Conservation (phyloP, 2,113 vertebrate genomes). For the Marcusenius ussheri region DNA sequence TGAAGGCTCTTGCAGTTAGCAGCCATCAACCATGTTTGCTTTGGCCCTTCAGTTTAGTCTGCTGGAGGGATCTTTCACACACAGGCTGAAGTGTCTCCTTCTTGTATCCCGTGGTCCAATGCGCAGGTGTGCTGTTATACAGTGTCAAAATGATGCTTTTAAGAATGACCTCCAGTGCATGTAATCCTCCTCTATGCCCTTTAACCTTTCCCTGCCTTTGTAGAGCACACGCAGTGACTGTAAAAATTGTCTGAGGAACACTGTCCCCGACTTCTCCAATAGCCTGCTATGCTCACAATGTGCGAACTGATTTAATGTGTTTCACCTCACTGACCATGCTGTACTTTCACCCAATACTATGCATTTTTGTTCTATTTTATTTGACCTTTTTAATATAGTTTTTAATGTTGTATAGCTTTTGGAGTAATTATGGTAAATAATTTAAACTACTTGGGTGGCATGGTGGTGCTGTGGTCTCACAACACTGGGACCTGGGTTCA, state of each 20-base stretch:
- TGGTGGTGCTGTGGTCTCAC: no score
- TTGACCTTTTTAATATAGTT: background rate
- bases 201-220: constrained; percentile 4
- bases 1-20: background rate
- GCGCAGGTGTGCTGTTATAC: background rate
- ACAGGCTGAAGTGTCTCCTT: background rate
- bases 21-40: no score
- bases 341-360: background rate
- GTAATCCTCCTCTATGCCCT: background rate
- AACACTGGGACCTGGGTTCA: no score
- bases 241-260: background rate
- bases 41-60: background rate
- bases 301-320: background rate
- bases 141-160: background rate
- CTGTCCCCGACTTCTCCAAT: background rate
- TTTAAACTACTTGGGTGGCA: background rate
- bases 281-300: background rate
- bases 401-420: background rate
- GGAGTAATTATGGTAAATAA: background rate
- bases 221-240: background rate
- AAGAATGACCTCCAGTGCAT: background rate
- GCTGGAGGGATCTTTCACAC: background rate
- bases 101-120: background rate
- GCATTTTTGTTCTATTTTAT: background rate
- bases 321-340: background rate